Percentiles rank a stretch among this genome's conserved stretches.
Conservation (phyloP, 2,888 invertebrate species). For the Drosophila melanosoma region DNA sequence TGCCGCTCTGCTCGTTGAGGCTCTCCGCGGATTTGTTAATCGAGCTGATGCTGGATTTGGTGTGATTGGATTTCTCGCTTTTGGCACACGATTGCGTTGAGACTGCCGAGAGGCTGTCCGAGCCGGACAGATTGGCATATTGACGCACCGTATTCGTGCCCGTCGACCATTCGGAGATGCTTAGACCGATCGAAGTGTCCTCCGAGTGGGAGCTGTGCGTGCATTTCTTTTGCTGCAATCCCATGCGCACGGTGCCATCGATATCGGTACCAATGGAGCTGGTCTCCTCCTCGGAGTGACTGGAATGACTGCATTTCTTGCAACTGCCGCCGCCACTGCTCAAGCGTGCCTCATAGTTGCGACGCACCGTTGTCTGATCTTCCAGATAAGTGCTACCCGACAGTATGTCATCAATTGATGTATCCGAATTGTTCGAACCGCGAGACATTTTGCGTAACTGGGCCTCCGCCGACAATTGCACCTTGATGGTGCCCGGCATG, state of each 20-base stretch:
- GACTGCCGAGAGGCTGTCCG: constrained; percentile 87
- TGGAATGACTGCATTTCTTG: constrained; percentile 89
- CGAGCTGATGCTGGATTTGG: constrained; percentile 87
- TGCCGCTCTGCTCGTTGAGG: constrained; percentile 84
- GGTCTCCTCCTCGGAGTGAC: constrained; percentile 91
- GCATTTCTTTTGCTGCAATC: constrained; percentile 91
- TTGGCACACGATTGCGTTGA: constrained; percentile 87
- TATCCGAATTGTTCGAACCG: constrained; percentile 88
- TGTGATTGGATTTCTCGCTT: constrained; percentile 87
- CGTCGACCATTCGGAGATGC: constrained; percentile 95
- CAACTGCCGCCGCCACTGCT: constrained; percentile 86
- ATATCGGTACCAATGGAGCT: constrained; percentile 92
- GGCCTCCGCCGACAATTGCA: constrained; percentile 87
- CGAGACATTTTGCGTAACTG: constrained; percentile 83
- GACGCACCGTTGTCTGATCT: constrained; percentile 86
- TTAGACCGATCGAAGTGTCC: constrained; percentile 93
- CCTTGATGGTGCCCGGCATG: constrained; percentile 87
- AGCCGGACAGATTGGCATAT: constrained; percentile 91
- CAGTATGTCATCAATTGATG: constrained; percentile 88
- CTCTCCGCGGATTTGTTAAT: constrained; percentile 87
- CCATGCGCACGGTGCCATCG: constrained; percentile 93
- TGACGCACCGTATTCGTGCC: constrained; percentile 94
- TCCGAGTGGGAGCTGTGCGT: constrained; percentile 94
- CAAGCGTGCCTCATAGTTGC: constrained; percentile 85
- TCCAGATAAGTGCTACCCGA: constrained; percentile 86